Percentiles rank a stretch among this genome's conserved stretches.
phyloP scores from a whole-genome alignment of 2,797 vertebrate species.

The Chiroxiphia lanceolata region DNA sequence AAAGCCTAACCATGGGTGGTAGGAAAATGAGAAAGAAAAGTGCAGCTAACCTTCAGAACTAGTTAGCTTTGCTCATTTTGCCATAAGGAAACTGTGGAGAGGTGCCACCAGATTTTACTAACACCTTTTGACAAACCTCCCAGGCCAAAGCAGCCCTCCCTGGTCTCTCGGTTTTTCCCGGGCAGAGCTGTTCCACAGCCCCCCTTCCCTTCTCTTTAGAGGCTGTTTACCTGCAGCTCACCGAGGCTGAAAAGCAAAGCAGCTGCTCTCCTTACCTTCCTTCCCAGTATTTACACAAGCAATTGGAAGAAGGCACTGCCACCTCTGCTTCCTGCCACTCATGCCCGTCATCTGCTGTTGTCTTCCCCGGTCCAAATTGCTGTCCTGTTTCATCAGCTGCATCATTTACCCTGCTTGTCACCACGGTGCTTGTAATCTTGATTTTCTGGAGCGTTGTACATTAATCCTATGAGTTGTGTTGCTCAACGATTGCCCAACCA shows the following conservation, averaged over 20 bases:
- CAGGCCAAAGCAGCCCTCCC: not conserved
- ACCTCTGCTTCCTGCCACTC: not conserved
- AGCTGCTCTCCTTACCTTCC: not conserved
- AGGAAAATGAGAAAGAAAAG: not conserved
- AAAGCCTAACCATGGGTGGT: not conserved
- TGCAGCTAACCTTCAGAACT: not conserved
- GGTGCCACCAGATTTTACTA: not conserved
- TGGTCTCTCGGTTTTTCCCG: not conserved
- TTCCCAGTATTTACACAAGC: not conserved
- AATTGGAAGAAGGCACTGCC: not conserved
- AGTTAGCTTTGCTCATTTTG: not conserved
- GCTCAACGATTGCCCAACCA: slow-evolving; percentile 1
- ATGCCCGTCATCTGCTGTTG: not conserved
- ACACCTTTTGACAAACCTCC: not conserved
- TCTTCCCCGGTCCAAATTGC: not conserved
- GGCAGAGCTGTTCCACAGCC: not conserved
- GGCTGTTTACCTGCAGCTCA: not conserved
- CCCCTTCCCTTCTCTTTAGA: not conserved
- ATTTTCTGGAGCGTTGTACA: not conserved
- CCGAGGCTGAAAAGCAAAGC: not conserved
- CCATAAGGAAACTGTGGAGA: not conserved
- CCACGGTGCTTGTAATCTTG: not conserved
- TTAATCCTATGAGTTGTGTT: not conserved
- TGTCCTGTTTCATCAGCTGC: not conserved
- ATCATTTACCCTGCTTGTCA: not conserved